phyloP scores from a whole-genome alignment of 2,888 invertebrate species.

The Acleris holmiana region DNA sequence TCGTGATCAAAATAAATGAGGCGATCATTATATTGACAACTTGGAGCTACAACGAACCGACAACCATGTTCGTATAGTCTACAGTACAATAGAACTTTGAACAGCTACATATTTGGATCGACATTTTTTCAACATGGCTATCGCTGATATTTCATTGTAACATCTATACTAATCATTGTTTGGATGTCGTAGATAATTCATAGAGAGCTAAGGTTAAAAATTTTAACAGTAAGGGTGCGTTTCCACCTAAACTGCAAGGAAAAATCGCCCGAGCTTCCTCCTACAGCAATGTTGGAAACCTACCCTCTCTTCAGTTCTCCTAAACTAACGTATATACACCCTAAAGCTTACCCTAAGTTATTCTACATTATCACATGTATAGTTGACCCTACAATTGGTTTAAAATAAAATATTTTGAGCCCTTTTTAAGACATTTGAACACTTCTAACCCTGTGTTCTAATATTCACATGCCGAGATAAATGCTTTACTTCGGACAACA shows the following conservation, averaged over 20 bases:
- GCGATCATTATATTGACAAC: too few species aligned
- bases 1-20: too few species aligned
- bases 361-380: conserved; percentile 35
- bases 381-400: conserved; percentile 32
- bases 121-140: too few species aligned
- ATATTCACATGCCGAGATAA: conserved; percentile 30
- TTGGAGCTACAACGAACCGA: too few species aligned
- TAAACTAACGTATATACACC: neutral
- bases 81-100: too few species aligned
- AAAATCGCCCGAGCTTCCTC: too few species aligned
- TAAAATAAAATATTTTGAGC: conserved; percentile 34
- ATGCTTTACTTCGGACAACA: conserved; percentile 41
- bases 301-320: conserved; percentile 2
- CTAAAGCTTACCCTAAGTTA: conserved; percentile 31
- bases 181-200: neutral
- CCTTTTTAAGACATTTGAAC: conserved; percentile 50
- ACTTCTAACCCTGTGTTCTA: conserved; percentile 64
- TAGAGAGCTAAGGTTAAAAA: conserved; percentile 6
- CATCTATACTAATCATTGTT: neutral
- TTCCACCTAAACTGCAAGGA: too few species aligned
- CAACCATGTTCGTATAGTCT: too few species aligned
- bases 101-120: too few species aligned
- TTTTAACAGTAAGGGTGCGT: too few species aligned
- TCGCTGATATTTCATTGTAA: neutral
- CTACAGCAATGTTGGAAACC: too few species aligned